These are phyloP conservation scores for Criorhina ranunculi DNA, from an alignment of 2,888 invertebrate species.

Conservation along the genomic window DNA sequence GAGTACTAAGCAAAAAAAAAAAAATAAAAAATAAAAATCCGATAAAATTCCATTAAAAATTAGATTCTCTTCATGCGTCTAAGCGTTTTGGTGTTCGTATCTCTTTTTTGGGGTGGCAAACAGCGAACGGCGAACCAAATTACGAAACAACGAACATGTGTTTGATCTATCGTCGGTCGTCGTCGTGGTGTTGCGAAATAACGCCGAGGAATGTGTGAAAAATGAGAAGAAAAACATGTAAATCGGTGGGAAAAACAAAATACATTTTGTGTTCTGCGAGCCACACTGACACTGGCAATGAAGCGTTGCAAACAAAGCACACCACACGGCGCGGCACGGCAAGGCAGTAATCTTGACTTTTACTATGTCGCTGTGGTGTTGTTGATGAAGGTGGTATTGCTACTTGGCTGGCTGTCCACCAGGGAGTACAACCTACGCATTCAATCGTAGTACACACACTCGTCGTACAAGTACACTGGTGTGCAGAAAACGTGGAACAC, in stretches of 20 bases:
- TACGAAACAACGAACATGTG: slow-evolving; percentile 74
- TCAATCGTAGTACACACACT: slow-evolving; percentile 39
- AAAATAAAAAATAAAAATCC: slow-evolving; percentile 16
- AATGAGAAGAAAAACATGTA: slow-evolving; percentile 27
- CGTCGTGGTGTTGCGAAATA: slow-evolving; percentile 57
- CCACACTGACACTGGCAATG: slow-evolving; percentile 66
- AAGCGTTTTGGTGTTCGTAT: background rate
- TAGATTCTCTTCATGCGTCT: background rate
- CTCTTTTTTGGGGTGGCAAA: background rate
- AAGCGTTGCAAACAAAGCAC: slow-evolving; percentile 24
- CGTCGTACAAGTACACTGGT: slow-evolving; percentile 28
- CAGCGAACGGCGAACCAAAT: slow-evolving; percentile 8
- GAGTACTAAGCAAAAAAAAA: slow-evolving; percentile 27
- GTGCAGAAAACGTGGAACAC: slow-evolving; percentile 17
- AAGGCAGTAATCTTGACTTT: slow-evolving; percentile 37
- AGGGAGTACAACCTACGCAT: slow-evolving; percentile 67
- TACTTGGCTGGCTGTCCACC: slow-evolving; percentile 50
- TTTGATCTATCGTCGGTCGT: slow-evolving; percentile 32
- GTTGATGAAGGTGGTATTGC: slow-evolving; percentile 38
- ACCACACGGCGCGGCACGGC: no score
- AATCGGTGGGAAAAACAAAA: slow-evolving; percentile 22
- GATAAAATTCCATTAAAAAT: slow-evolving; percentile 52
- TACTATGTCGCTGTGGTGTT: slow-evolving; percentile 18
- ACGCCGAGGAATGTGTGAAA: slow-evolving; percentile 41
- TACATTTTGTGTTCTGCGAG: slow-evolving; percentile 34